These are phyloP conservation scores for Liopterus haemorrhoidalis DNA, from an alignment of 2,888 invertebrate genomes.

Conservation along the genomic window DNA sequence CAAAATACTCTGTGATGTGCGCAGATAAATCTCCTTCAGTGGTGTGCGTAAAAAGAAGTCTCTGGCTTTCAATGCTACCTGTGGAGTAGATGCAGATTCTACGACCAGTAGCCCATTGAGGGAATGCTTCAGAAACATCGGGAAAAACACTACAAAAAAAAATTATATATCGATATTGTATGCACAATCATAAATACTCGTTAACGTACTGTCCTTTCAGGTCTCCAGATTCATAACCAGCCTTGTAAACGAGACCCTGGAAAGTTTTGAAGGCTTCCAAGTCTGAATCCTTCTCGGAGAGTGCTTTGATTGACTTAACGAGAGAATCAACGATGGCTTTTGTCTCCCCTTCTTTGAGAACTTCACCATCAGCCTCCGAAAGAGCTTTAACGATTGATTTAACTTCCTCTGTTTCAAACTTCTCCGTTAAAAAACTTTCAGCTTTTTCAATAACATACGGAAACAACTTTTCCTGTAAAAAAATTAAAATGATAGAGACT, in stretches of 20 bases:
- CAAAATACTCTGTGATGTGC: slow-evolving; percentile 73
- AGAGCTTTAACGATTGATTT: slow-evolving; percentile 62
- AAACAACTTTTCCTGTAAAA: slow-evolving; percentile 65
- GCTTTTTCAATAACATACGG: slow-evolving; percentile 71
- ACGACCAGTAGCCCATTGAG: slow-evolving; percentile 63
- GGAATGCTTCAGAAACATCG: slow-evolving; percentile 72
- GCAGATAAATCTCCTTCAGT: slow-evolving; percentile 70
- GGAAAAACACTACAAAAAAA: slow-evolving; percentile 68
- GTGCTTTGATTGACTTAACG: slow-evolving; percentile 67
- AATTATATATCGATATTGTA: too few relatives aligned
- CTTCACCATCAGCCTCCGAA: slow-evolving; percentile 50
- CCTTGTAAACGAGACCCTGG: slow-evolving; percentile 87
- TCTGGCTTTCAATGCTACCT: slow-evolving; percentile 86
- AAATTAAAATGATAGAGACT: slow-evolving; percentile 22
- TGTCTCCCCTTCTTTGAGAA: slow-evolving; percentile 44
- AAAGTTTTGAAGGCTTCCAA: slow-evolving; percentile 73
- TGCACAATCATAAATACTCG: too few relatives aligned
- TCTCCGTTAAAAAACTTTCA: slow-evolving; percentile 60
- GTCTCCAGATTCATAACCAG: slow-evolving; percentile 71
- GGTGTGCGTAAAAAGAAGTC: slow-evolving; percentile 74
- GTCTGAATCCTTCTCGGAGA: slow-evolving; percentile 77
- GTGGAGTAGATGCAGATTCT: slow-evolving; percentile 83
- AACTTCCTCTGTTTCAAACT: slow-evolving; percentile 66
- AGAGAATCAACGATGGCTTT: slow-evolving; percentile 57
- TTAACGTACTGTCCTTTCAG: slow-evolving; percentile 86